A percentile compares a stretch with the other conserved stretches of the same genome.
Conservation (phyloP, 1,140 invertebrate genomes). For the Panonychus citri region DNA sequence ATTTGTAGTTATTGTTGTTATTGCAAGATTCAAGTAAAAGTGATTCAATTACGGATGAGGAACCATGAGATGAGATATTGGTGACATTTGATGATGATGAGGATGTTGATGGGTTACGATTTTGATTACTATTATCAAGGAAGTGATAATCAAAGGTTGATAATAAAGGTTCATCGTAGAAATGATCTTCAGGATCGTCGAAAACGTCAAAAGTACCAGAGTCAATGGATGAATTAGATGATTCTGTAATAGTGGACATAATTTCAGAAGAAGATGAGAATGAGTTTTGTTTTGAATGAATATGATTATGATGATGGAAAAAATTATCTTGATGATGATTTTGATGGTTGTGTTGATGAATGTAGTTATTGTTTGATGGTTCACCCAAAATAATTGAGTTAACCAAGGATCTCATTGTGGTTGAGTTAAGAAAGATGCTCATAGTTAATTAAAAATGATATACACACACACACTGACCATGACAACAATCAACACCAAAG, state of each 20-base stretch:
- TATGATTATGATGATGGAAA: no score
- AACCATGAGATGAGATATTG: not conserved
- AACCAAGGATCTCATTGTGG: no score
- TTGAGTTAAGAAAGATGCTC: no score
- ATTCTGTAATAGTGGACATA: not conserved
- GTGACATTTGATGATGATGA: not conserved
- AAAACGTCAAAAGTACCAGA: not conserved
- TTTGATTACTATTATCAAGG: not conserved
- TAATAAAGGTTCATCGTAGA: not conserved
- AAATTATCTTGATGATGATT: no score
- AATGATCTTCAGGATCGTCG: not conserved
- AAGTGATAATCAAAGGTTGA: not conserved
- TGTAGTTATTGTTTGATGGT: no score
- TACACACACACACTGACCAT: no score
- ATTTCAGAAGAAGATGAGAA: not conserved
- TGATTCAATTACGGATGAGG: not conserved
- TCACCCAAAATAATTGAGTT: no score
- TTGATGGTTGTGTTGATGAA: no score
- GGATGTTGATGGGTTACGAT: not conserved
- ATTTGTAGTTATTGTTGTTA: no score
- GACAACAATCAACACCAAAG: no score
- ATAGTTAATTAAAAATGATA: no score
- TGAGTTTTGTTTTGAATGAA: no score
- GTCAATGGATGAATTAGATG: not conserved
- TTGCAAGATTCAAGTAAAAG: not conserved